phyloP scores from a whole-genome alignment of 2,113 vertebrate genomes.

The Corythoichthys intestinalis region DNA sequence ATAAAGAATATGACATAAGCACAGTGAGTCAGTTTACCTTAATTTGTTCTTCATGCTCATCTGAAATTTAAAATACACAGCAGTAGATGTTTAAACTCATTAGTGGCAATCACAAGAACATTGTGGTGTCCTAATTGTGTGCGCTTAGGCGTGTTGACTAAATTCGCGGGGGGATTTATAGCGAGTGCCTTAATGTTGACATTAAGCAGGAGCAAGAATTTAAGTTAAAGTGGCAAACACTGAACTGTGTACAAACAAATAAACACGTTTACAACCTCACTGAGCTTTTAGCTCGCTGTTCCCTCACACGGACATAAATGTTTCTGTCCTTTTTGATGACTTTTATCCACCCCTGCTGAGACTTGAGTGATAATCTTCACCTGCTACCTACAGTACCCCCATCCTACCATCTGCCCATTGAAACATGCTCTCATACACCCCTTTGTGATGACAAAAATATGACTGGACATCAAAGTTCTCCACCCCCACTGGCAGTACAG shows the following conservation, averaged over 20 bases:
- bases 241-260: conserved; percentile 2
- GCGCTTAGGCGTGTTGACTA: conserved; percentile 7
- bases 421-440: not conserved
- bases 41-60: conserved; percentile 40
- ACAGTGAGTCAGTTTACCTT: conserved; percentile 44
- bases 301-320: not conserved
- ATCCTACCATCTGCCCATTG: not conserved
- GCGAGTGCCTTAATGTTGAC: conserved; percentile 10
- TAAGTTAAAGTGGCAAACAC: not conserved
- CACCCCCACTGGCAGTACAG: conserved; percentile 3
- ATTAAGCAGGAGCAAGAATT: not conserved
- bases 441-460: conserved; percentile 9
- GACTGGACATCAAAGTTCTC: conserved; percentile 25
- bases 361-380: conserved; percentile 22
- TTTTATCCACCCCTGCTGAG: not conserved
- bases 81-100: conserved; percentile 24
- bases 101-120: not conserved
- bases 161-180: conserved; percentile 1
- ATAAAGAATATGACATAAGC: conserved; percentile 24
- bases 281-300: not conserved
- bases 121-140: not conserved
- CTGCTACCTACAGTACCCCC: not conserved
- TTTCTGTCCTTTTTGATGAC: not conserved
- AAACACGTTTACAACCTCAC: conserved; percentile 1
- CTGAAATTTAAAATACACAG: conserved; percentile 30